These are phyloP conservation scores for Ceryle rudis DNA, from an alignment of 2,797 vertebrate genomes.

Conservation along the genomic window DNA sequence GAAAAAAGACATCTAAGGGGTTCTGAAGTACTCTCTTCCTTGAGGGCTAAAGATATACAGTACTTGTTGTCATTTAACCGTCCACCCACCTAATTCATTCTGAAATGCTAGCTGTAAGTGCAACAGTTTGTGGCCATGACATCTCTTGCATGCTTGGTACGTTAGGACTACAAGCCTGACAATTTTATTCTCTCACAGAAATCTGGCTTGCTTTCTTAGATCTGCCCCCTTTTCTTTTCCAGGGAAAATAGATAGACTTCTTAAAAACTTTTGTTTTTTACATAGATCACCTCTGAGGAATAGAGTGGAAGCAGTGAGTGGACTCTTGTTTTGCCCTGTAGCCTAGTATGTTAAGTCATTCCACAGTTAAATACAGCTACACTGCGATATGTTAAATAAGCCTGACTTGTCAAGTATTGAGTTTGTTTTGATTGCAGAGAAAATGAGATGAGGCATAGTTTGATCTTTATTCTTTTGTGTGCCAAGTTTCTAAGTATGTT, in stretches of 20 bases:
- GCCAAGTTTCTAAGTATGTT: neutral
- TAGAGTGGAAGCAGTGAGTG: neutral
- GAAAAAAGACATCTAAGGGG: neutral
- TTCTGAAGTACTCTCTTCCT: neutral
- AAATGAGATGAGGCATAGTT: neutral
- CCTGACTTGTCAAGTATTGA: neutral
- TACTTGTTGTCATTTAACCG: slow-evolving; percentile 23
- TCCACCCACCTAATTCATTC: slow-evolving; percentile 28
- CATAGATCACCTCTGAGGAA: neutral
- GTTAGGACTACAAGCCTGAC: neutral
- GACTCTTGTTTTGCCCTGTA: neutral
- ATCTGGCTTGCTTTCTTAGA: neutral
- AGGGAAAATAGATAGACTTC: neutral
- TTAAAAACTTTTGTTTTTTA: neutral
- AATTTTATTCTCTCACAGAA: neutral
- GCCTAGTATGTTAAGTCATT: neutral
- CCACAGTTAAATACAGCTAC: neutral
- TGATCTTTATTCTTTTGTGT: neutral
- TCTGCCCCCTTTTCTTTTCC: neutral
- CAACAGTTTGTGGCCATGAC: neutral
- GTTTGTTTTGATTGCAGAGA: slow-evolving; percentile 30
- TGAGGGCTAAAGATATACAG: slow-evolving; percentile 20
- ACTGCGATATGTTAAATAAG: neutral
- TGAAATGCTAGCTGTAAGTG: slow-evolving; percentile 25
- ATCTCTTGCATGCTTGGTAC: neutral